Conservation (phyloP, 2,888 invertebrate species). For the Caenorhabditis angaria region DNA sequence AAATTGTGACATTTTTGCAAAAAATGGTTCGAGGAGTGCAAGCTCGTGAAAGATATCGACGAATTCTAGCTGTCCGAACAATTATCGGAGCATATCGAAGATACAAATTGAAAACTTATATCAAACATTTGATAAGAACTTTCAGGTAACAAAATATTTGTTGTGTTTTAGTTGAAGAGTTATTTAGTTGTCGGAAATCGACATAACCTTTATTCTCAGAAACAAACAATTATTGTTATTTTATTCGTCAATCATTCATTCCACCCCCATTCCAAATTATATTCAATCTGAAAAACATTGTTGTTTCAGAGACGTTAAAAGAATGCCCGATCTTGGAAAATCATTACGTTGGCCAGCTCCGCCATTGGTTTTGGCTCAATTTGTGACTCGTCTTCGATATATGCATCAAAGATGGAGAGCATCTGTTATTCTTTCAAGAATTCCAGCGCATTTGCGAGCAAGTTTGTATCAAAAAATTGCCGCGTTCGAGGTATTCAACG, state of each 20-base stretch:
- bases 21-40: conserved; percentile 87
- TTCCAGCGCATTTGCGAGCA: conserved; percentile 60
- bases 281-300: background rate
- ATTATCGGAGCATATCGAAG: conserved; percentile 85
- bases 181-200: background rate
- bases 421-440: conserved; percentile 53
- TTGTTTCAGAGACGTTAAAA: conserved; percentile 75
- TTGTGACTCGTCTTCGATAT: conserved; percentile 74
- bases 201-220: too few species aligned
- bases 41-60: conserved; percentile 83
- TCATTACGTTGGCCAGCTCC: conserved; percentile 84
- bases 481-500: conserved; percentile 81
- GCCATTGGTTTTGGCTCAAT: conserved; percentile 79
- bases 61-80: conserved; percentile 84
- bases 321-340: conserved; percentile 82
- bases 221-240: too few species aligned
- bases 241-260: too few species aligned
- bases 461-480: conserved; percentile 75
- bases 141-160: conserved; percentile 76
- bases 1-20: conserved; percentile 90
- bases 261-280: too few species aligned
- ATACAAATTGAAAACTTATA: conserved; percentile 82
- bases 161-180: conserved; percentile 1
- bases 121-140: conserved; percentile 78
- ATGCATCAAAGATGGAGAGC: conserved; percentile 68